Evolutionary conservation across 2,113 vertebrate genomes (phyloP), one percentile per base, ranked within the genome.

Genomic region (Sebastes schlegelii): DNA sequence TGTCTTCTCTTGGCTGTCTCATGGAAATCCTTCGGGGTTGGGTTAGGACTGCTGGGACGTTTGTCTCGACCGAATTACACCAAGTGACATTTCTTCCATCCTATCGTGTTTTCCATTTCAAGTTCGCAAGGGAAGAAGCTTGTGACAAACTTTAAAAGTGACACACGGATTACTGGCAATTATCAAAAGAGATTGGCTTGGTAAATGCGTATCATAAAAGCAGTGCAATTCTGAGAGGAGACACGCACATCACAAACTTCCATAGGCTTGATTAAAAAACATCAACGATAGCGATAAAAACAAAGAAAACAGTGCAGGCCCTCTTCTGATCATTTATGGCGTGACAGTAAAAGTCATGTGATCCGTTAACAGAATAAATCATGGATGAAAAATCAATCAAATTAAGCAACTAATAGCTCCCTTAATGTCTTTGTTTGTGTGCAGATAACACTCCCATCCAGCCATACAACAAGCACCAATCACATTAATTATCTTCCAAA

Each of bases 131-230:
- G 91, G 93, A 93, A 73, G 34, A 67, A 74, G 26, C 76, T 77
- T 34, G 43, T 60, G 69, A 79, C 63, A 62, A 83, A 89, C 62
- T 88, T 94, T 21, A 90, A 93, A 88, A 87, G 90, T 12, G 93
- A 95, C 94, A 95, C 93, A 90, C 94, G 93, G 91, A 85, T 92
- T 92, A 88, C 85, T 84, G 92, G 91, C 92, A 95, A 94, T 94
- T 94, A 94, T 86, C 89, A 90, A 90, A 71, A 69, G 57, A 63
- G 66, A 80, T 89, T 54, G 4, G 40, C 11, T 76, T 7, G 1
- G 16, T 26, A 62, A 45, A 79, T 70, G 17, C 60, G 9, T 45
- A 13, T 51, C 9, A 45, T n/a, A 14, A 57, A 71, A 70, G 42
- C 46, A 34, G 23, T 23, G 55, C 2, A 14, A 8, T 65, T 34